Conservation (phyloP, 2,888 invertebrate genomes). For the Pandemis corylana region DNA sequence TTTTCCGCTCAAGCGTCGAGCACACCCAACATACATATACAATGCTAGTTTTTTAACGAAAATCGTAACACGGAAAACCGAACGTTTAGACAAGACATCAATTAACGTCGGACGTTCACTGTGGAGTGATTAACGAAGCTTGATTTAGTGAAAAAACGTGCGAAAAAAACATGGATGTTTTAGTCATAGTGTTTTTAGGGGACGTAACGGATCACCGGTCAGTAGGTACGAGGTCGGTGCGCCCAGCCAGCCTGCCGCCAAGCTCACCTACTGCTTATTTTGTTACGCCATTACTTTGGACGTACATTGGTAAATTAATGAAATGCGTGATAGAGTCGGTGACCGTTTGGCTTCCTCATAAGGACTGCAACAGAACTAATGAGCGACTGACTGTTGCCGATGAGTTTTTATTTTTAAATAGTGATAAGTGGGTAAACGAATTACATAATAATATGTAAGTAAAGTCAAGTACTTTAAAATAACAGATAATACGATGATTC, state of each 20-base stretch:
- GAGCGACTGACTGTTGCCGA: not conserved
- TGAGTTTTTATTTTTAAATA: not conserved
- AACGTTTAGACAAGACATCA: not conserved
- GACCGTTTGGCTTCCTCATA: not conserved
- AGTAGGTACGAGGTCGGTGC: not conserved
- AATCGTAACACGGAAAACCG: not conserved
- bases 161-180: not conserved
- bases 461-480: too few relatives aligned
- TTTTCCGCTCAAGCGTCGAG: not conserved
- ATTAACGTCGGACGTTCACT: not conserved
- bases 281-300: not conserved
- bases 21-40: constrained; percentile 2
- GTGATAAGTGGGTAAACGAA: not conserved
- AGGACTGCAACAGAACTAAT: not conserved
- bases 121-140: not conserved
- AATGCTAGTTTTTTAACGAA: not conserved
- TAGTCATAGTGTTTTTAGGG: not conserved
- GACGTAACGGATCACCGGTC: not conserved
- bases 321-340: not conserved
- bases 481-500: too few relatives aligned
- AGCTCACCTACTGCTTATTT: not conserved
- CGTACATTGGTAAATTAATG: not conserved
- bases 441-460: not conserved
- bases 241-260: constrained; percentile 7
- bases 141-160: not conserved